These are phyloP conservation scores for Cheilosia variabilis DNA, from an alignment of 2,888 invertebrate genomes.

Conservation along the genomic window DNA sequence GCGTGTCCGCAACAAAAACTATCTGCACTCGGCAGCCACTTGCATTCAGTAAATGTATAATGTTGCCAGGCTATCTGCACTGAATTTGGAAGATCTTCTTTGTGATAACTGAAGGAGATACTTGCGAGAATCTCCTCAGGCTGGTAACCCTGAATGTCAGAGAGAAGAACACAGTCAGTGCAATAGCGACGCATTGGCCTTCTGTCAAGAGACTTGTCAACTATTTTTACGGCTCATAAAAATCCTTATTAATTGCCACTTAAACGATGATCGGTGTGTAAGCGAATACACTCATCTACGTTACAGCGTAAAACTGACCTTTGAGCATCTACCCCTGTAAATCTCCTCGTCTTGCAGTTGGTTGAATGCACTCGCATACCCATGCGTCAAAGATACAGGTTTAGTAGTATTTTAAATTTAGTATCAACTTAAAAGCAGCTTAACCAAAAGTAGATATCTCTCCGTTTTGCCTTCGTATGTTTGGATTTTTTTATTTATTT, in stretches of 20 bases:
- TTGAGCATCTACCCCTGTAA: slow-evolving; percentile 44
- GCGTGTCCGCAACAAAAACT: slow-evolving; percentile 26
- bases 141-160: not conserved
- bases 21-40: slow-evolving; percentile 1
- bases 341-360: slow-evolving; percentile 24
- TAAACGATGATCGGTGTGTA: slow-evolving; percentile 79
- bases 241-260: slow-evolving; percentile 84
- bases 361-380: slow-evolving; percentile 49
- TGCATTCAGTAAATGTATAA: slow-evolving; percentile 1
- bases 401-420: slow-evolving; percentile 72
- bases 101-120: not conserved
- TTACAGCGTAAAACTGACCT: slow-evolving; percentile 56
- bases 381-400: slow-evolving; percentile 54
- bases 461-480: slow-evolving; percentile 20
- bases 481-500: slow-evolving; percentile 6
- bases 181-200: slow-evolving; percentile 41
- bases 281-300: slow-evolving; percentile 44
- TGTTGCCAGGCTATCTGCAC: not conserved
- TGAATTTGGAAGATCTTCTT: not conserved
- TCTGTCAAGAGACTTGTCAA: slow-evolving; percentile 81
- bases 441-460: slow-evolving; percentile 22
- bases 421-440: slow-evolving; percentile 70
- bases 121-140: not conserved
- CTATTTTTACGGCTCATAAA: slow-evolving; percentile 84
- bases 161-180: slow-evolving; percentile 47